Conservation (phyloP, 2,797 vertebrate genomes). For the Channallabes apus region DNA sequence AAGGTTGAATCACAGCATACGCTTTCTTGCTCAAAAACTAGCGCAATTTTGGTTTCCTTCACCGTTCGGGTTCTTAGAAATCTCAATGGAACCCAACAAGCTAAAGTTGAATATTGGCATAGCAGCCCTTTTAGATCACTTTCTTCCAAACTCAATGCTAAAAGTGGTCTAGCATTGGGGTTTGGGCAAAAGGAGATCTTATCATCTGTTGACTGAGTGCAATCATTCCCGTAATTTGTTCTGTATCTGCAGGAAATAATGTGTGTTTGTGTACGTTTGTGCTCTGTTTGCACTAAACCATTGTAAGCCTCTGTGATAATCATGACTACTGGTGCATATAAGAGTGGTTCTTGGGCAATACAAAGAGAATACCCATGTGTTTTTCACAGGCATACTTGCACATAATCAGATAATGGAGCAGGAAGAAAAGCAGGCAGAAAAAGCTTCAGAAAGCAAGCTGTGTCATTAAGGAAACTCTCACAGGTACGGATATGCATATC, state of each 20-base stretch:
- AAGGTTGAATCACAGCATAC: slow-evolving; percentile 32
- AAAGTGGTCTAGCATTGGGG: neutral
- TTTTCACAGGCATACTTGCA: slow-evolving; percentile 38
- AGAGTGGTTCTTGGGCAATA: neutral
- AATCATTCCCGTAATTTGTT: slow-evolving; percentile 7
- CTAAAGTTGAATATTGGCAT: slow-evolving; percentile 18
- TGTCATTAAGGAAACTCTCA: slow-evolving; percentile 53
- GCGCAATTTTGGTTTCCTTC: slow-evolving; percentile 50
- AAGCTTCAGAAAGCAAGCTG: slow-evolving; percentile 38
- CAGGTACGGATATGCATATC: slow-evolving; percentile 43
- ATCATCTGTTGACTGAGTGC: neutral
- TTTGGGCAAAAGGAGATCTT: neutral
- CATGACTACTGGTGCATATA: slow-evolving; percentile 3
- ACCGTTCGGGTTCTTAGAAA: slow-evolving; percentile 36
- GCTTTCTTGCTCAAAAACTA: slow-evolving; percentile 48
- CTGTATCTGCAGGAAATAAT: neutral
- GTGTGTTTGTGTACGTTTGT: neutral
- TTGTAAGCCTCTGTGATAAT: neutral
- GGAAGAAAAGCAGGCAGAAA: slow-evolving; percentile 20
- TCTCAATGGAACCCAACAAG: slow-evolving; percentile 30
- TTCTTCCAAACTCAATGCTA: neutral
- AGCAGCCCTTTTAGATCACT: neutral
- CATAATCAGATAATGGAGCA: slow-evolving; percentile 12
- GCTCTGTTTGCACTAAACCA: neutral
- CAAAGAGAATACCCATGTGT: slow-evolving; percentile 16